Conservation (phyloP, 2,888 invertebrate species). For the Drosophila lacicola region DNA sequence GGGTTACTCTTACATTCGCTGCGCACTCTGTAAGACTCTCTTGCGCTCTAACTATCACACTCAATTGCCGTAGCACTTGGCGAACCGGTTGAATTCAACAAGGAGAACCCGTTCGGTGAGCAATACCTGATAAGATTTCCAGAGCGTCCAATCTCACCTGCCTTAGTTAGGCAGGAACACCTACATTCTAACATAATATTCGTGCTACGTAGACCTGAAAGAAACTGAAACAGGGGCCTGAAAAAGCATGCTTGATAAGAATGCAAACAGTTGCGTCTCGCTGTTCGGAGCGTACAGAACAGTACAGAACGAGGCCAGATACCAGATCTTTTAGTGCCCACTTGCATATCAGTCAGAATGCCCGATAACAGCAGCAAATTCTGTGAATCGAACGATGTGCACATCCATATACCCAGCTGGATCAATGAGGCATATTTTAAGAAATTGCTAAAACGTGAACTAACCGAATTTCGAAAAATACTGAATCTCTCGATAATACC, state of each 20-base stretch:
- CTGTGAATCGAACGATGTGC: conserved; percentile 47
- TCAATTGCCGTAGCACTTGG: conserved; percentile 30
- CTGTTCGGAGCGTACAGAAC: conserved; percentile 44
- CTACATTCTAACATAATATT: conserved; percentile 30
- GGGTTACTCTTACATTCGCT: background rate
- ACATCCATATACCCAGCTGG: conserved; percentile 76
- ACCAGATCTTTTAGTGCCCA: conserved; percentile 13
- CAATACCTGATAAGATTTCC: conserved; percentile 45
- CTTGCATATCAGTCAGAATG: conserved; percentile 46
- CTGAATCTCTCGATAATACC: conserved; percentile 76
- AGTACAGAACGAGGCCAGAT: conserved; percentile 15
- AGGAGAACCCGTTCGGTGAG: conserved; percentile 55
- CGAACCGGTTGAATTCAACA: conserved; percentile 64
- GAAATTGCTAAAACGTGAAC: conserved; percentile 73
- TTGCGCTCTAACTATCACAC: conserved; percentile 3
- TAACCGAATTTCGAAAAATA: conserved; percentile 73
- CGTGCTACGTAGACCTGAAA: conserved; percentile 38
- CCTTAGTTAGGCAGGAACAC: conserved; percentile 21
- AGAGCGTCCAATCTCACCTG: conserved; percentile 35
- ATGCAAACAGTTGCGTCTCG: conserved; percentile 63
- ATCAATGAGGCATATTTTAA: conserved; percentile 78
- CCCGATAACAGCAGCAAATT: conserved; percentile 78
- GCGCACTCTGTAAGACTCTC: background rate
- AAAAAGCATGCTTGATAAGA: conserved; percentile 66
- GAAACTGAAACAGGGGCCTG: conserved; percentile 44